A percentile compares a stretch with the other conserved stretches of the same genome.
These are phyloP conservation scores for human DNA, from an alignment of 2,113 vertebrate species.

Conservation along the genomic window GRCh38 chr3:131587001-131587500, in stretches of 20 bases:
- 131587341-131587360: not conserved
- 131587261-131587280: not conserved
- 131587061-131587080: no score
- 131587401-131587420: no score
- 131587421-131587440: not conserved
- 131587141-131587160: not conserved
- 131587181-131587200: not conserved
- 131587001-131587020: not conserved
- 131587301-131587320: not conserved
- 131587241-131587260: not conserved
- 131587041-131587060: not conserved
- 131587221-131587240: not conserved
- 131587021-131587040: not conserved
- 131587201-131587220: not conserved
- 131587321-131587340: not conserved
- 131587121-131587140: not conserved
- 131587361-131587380: not conserved
- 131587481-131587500: constrained; percentile 97
- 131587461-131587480: not conserved
- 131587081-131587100: not conserved
- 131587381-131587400: not conserved
- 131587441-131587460: not conserved
- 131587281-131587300: not conserved
- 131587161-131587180: not conserved
- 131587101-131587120: not conserved